Conservation (phyloP, 2,113 vertebrate species). For the Erpornis zantholeuca region DNA sequence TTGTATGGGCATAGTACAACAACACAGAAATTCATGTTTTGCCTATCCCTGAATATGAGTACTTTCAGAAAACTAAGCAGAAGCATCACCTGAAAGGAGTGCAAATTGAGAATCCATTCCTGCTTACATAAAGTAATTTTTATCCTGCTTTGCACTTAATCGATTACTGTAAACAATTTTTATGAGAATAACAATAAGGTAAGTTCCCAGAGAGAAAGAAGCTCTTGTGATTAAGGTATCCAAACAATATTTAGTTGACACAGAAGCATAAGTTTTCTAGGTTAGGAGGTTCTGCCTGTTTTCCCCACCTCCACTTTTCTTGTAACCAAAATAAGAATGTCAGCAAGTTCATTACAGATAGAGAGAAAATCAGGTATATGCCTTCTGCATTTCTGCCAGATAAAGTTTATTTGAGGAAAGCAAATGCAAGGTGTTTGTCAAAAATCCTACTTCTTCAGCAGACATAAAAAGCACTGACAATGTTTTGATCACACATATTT, state of each 20-base stretch:
- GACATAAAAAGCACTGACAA: constrained; percentile 41
- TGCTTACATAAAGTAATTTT: background rate
- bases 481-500: constrained; percentile 53
- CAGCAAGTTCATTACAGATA: constrained; percentile 25
- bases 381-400: constrained; percentile 21
- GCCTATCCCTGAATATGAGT: background rate
- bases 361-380: background rate
- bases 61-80: background rate
- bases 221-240: background rate
- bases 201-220: background rate
- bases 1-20: background rate
- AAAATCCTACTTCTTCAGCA: constrained; percentile 8
- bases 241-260: background rate
- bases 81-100: background rate
- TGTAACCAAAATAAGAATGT: background rate
- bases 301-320: background rate
- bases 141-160: background rate
- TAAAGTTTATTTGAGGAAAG: background rate
- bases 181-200: background rate
- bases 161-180: background rate
- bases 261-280: background rate
- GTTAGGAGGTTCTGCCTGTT: background rate
- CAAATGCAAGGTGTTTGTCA: constrained; percentile 13
- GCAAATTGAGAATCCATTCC: background rate
- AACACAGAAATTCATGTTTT: background rate